Evolutionary conservation across 2,797 vertebrate genomes (phyloP).

Genomic region (Vespertilio murinus): DNA sequence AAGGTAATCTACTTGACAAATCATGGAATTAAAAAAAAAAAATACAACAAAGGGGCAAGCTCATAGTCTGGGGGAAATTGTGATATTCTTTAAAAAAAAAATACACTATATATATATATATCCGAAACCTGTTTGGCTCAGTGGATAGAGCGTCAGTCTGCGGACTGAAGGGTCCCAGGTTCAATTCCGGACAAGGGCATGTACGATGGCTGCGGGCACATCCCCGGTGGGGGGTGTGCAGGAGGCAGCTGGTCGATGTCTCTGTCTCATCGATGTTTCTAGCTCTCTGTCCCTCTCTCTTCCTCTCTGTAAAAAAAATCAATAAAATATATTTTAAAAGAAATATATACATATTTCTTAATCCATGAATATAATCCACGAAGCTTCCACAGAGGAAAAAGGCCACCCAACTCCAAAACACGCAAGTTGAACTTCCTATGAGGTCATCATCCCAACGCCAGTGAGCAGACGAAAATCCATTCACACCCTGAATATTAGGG

Average conservation of each 20-base stretch:
- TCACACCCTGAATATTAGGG: neutral
- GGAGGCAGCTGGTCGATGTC: too few relatives aligned
- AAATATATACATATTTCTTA: neutral
- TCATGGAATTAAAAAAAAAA: neutral
- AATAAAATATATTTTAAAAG: too few relatives aligned
- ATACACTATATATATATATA: too few relatives aligned
- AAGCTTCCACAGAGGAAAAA: neutral
- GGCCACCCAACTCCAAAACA: neutral
- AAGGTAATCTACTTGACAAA: neutral
- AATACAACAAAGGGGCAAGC: neutral
- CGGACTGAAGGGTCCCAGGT: too few relatives aligned
- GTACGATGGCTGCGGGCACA: too few relatives aligned
- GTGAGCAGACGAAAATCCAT: neutral
- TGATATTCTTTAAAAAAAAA: neutral
- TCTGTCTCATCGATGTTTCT: too few relatives aligned
- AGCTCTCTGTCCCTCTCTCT: too few relatives aligned
- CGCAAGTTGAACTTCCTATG: neutral
- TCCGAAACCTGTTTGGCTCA: too few relatives aligned
- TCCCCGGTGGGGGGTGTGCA: too few relatives aligned
- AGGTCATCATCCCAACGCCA: neutral
- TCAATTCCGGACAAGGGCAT: too few relatives aligned
- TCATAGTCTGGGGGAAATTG: neutral
- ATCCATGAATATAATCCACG: neutral
- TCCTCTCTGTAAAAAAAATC: too few relatives aligned
- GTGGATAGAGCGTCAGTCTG: too few relatives aligned